These are phyloP conservation scores for Leptopilina clavipes DNA, from an alignment of 1,140 invertebrate genomes.

Conservation along the genomic window DNA sequence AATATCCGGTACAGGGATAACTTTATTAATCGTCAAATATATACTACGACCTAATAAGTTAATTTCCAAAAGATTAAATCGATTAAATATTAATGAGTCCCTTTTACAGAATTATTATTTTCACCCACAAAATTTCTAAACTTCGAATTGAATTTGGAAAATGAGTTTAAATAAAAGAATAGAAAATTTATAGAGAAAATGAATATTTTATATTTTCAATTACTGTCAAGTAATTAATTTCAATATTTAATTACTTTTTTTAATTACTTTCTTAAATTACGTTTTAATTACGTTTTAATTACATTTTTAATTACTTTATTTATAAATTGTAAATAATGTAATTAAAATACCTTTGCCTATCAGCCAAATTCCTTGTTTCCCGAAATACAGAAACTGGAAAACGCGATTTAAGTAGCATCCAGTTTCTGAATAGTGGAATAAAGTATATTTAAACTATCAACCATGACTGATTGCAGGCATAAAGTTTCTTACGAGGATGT, in stretches of 20 bases:
- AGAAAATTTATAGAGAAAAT: too few species aligned
- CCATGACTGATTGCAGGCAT: constrained; percentile 20
- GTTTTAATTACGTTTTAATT: too few species aligned
- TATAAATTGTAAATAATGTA: too few species aligned
- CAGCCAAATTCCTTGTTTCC: neutral
- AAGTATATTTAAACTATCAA: constrained; percentile 35
- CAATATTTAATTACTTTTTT: too few species aligned
- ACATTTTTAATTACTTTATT: too few species aligned
- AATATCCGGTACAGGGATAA: neutral
- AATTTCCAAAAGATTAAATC: constrained; percentile 1
- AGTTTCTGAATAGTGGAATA: constrained; percentile 30
- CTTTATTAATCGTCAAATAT: constrained; percentile 32
- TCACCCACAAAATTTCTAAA: too few species aligned
- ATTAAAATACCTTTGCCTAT: neutral
- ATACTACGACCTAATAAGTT: constrained; percentile 10
- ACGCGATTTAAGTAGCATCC: neutral
- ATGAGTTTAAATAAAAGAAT: too few species aligned
- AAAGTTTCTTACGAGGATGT: constrained; percentile 51
- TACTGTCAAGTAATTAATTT: too few species aligned
- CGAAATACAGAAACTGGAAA: neutral
- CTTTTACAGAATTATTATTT: too few species aligned
- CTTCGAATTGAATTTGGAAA: too few species aligned
- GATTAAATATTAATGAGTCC: neutral
- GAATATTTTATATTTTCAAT: too few species aligned
- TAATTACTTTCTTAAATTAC: too few species aligned